phyloP scores from a whole-genome alignment of 2,113 vertebrate genomes.

The Psilopsiagon aymara region DNA sequence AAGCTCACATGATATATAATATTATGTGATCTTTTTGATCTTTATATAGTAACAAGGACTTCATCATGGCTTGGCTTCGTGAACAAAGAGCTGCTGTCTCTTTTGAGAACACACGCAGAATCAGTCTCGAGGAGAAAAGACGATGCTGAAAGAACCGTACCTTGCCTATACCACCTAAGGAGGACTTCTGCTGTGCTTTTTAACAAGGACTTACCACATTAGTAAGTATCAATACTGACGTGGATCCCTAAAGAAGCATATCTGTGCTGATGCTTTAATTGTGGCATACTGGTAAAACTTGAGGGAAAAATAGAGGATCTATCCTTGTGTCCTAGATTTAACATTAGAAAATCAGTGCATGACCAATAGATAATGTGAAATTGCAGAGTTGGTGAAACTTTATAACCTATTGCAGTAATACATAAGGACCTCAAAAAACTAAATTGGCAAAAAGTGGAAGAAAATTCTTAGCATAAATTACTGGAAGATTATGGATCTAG shows the following conservation, averaged over 20 bases:
- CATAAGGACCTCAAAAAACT: neutral
- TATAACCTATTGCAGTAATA: neutral
- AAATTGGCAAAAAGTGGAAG: neutral
- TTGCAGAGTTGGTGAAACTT: neutral
- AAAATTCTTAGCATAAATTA: neutral
- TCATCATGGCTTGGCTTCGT: neutral
- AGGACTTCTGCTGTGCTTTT: no score
- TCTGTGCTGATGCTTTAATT: neutral
- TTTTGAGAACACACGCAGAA: no score
- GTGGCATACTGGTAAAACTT: neutral
- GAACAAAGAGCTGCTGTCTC: no score
- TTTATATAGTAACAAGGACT: neutral
- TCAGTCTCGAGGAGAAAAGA: no score
- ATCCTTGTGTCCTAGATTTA: neutral
- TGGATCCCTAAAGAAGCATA: neutral
- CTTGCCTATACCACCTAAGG: no score
- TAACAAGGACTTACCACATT: neutral
- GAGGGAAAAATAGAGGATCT: neutral
- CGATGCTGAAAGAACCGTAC: no score
- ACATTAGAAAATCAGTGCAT: neutral
- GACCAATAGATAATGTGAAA: neutral
- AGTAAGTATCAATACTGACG: neutral
- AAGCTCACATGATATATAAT: neutral
- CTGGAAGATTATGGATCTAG: neutral
- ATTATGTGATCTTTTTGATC: neutral